Conservation (phyloP, 2,113 vertebrate species). For the Podarcis raffonei region DNA sequence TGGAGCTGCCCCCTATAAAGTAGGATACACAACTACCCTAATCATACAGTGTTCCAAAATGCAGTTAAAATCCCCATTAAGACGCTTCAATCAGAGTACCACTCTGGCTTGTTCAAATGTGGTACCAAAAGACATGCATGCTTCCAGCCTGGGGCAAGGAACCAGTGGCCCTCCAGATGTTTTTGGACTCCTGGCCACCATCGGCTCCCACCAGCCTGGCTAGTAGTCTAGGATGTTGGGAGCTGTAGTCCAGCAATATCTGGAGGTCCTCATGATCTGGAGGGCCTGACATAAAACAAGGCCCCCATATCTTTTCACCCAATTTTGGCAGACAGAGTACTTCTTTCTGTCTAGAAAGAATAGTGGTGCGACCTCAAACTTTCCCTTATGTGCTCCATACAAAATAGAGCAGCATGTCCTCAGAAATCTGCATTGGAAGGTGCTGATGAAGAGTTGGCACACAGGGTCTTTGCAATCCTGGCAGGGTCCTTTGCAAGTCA, state of each 20-base stretch:
- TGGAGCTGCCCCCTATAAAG: no score
- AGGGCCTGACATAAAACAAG: not conserved
- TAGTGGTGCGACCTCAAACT: not conserved
- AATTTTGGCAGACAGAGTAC: not conserved
- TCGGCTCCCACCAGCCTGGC: not conserved
- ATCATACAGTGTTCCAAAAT: no score
- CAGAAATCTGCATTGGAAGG: not conserved
- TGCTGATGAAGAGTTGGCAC: slow-evolving; percentile 37
- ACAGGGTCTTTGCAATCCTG: not conserved
- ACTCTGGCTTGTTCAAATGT: no score
- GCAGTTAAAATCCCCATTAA: no score
- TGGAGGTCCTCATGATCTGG: not conserved
- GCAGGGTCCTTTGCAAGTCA: not conserved
- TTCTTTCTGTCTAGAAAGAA: not conserved
- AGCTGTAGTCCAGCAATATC: not conserved
- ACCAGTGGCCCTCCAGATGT: not conserved
- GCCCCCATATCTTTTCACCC: not conserved
- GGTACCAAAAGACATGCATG: no score
- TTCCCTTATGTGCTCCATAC: not conserved
- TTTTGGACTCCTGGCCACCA: not conserved
- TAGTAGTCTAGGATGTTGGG: not conserved
- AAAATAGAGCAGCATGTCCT: slow-evolving; percentile 31
- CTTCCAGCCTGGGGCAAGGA: not conserved
- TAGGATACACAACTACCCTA: no score
- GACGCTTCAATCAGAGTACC: no score